Conservation (phyloP, 2,797 vertebrate genomes). For the Loris lydekkerianus region DNA sequence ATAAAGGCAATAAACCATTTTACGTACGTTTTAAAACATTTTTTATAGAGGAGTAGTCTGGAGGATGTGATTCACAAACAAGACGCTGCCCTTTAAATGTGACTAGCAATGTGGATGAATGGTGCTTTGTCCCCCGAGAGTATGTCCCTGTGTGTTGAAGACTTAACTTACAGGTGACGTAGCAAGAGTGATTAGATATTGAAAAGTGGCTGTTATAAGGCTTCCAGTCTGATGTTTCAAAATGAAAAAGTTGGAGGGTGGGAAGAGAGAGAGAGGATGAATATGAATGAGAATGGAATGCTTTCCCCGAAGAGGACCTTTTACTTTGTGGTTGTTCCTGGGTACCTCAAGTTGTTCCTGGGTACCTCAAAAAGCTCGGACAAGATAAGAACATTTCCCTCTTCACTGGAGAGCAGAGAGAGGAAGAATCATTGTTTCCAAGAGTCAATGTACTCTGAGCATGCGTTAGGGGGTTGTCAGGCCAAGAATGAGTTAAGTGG, state of each 20-base stretch:
- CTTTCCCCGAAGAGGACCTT: not conserved
- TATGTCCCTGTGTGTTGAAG: not conserved
- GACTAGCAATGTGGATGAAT: not conserved
- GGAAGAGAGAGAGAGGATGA: not conserved
- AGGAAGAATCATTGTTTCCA: not conserved
- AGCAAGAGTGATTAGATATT: slow-evolving; percentile 25
- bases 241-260: not conserved
- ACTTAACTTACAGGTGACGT: not conserved
- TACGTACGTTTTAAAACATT: not conserved
- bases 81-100: not conserved
- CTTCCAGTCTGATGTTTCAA: not conserved
- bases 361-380: not conserved
- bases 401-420: not conserved
- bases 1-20: slow-evolving; percentile 13
- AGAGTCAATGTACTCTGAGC: not conserved
- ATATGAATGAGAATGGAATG: not conserved
- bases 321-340: not conserved
- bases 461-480: not conserved
- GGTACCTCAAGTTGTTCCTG: not conserved
- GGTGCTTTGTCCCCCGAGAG: not conserved
- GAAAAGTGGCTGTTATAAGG: not conserved
- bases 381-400: not conserved
- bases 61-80: not conserved
- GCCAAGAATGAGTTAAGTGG: not conserved
- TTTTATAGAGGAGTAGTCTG: not conserved